Evolutionary conservation across 1,140 invertebrate species (phyloP), one percentile per base, ranked within the genome.

Genomic region (Chrysomallon squamiferum): DNA sequence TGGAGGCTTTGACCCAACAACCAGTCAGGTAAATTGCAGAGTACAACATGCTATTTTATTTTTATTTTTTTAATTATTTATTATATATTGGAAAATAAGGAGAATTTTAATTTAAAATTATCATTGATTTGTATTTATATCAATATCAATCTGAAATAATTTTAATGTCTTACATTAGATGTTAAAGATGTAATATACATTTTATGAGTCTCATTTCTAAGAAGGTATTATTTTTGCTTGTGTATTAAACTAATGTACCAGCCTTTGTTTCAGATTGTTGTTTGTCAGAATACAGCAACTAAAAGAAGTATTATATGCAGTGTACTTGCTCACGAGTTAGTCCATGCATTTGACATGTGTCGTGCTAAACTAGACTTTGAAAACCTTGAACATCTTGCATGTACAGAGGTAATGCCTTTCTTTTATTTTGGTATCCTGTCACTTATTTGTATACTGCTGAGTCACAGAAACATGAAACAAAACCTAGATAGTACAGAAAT

Each of bases 261-360:
- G n/a, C n/a, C n/a, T n/a, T 20, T 66, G 9, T 59, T 86, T 18
- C 82, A 96, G 91, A 90, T 97, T 67, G 91, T 98, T 7, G 88
- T 98, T 13, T 98, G 95, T 78, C 93, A 97, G 81, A 98, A 98
- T 66, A 79, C 71, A 50, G 63, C 72, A 5, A 64, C 49, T 20
- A 71, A 65, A 54, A 65, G 63, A 62, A 63, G 50, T 47, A 62
- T 66, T n/a, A 73, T 69, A 50, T 83, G 80, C 58, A 81, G 90
- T 65, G 91, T 95, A 7, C 79, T 98, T 3, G 89, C 91, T 1
- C 96, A 98, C 84, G 96, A 98, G 86, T 89, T 98, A 88, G 91
- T 97, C 47, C 96, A 98, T 84, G 97, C 97, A 93, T 98, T 96
- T 84, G 96, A 98, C 83, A 93, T 91, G 77, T 98, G 96, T 84